A percentile compares a stretch with the other conserved stretches of the same genome.
phyloP scores from a whole-genome alignment of 2,888 invertebrate genomes.

The Caenorhabditis sinica region DNA sequence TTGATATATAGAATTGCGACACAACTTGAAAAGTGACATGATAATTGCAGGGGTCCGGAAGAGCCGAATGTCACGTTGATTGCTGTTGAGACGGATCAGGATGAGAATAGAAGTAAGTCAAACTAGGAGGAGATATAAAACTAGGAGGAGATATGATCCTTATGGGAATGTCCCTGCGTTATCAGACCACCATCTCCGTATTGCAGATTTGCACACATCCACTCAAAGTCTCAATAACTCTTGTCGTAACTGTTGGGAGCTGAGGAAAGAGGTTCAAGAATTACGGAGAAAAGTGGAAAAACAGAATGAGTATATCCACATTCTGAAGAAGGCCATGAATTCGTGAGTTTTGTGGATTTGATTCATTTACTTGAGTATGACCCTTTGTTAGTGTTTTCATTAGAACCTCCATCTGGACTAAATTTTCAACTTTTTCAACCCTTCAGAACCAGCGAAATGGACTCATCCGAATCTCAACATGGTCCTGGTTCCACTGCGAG shows the following conservation, averaged over 20 bases:
- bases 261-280: slow-evolving; percentile 28
- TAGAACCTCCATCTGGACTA: no score
- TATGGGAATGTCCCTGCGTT: no score
- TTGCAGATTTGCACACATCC: slow-evolving; percentile 14
- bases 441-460: slow-evolving; percentile 63
- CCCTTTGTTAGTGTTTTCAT: no score
- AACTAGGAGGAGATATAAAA: neutral
- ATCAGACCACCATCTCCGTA: neutral
- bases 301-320: slow-evolving; percentile 32
- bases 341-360: no score
- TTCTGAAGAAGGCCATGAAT: slow-evolving; percentile 41
- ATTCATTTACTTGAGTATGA: no score
- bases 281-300: slow-evolving; percentile 37
- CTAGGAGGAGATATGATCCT: no score
- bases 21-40: slow-evolving; percentile 21
- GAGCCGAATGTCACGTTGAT: slow-evolving; percentile 63
- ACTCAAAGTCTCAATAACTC: slow-evolving; percentile 6
- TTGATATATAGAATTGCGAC: neutral
- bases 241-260: slow-evolving; percentile 32
- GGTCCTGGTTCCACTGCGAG: slow-evolving; percentile 49
- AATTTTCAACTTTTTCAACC: no score
- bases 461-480: slow-evolving; percentile 61
- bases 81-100: slow-evolving; percentile 46
- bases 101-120: slow-evolving; percentile 59
- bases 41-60: slow-evolving; percentile 64